These are phyloP conservation scores for Ceratitis capitata DNA, from an alignment of 1,140 invertebrate genomes.

Conservation along the genomic window DNA sequence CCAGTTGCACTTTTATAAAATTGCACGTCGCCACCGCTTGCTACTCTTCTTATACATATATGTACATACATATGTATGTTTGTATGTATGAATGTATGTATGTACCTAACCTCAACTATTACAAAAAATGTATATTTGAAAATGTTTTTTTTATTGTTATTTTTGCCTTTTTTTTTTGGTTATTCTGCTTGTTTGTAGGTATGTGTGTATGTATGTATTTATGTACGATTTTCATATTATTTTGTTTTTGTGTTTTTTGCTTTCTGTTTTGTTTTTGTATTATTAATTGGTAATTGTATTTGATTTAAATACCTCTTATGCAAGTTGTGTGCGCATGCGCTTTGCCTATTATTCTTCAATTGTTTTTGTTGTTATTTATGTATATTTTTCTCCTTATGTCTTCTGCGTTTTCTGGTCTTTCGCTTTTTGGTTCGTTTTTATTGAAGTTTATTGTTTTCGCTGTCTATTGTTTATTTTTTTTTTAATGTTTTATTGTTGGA, in stretches of 20 bases:
- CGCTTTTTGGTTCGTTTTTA: background rate
- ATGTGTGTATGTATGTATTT: background rate
- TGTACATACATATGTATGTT: background rate
- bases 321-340: slow-evolving; percentile 12
- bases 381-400: background rate
- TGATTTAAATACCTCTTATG: slow-evolving; percentile 11
- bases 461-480: slow-evolving; percentile 3
- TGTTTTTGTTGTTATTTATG: background rate
- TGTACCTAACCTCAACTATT: background rate
- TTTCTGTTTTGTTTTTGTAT: background rate
- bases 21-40: background rate
- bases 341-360: background rate
- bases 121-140: background rate
- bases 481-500: slow-evolving; percentile 3
- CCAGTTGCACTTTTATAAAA: background rate
- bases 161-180: slow-evolving; percentile 4
- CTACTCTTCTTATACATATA: background rate
- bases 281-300: background rate
- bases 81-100: background rate
- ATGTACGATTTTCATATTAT: background rate
- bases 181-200: no score
- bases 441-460: slow-evolving; percentile 22
- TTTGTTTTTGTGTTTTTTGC: background rate
- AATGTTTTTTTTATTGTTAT: slow-evolving; percentile 13
- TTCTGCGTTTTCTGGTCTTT: slow-evolving; percentile 19